These are phyloP conservation scores for Percopsis omiscomaycus DNA, from an alignment of 2,797 vertebrate species.

Conservation along the genomic window DNA sequence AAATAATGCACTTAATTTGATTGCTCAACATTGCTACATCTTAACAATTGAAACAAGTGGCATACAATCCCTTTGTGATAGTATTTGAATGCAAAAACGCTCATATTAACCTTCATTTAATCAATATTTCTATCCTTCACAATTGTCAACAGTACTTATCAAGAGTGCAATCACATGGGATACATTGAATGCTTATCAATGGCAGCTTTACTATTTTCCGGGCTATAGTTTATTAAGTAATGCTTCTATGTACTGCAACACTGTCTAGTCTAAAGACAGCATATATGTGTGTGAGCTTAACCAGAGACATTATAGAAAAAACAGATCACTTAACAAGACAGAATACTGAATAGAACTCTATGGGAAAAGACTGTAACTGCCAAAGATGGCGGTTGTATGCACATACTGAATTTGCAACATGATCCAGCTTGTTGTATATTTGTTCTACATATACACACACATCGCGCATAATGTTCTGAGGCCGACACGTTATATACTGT, in stretches of 20 bases:
- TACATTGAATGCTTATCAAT: slow-evolving; percentile 12
- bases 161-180: slow-evolving; percentile 27
- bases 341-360: too few species aligned
- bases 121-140: slow-evolving; percentile 17
- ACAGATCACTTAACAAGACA: too few species aligned
- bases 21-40: slow-evolving; percentile 48
- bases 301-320: too few species aligned
- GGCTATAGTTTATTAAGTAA: slow-evolving; percentile 21
- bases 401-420: too few species aligned
- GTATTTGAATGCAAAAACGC: slow-evolving; percentile 18
- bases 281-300: too few species aligned
- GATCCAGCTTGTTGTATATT: slow-evolving; percentile 7
- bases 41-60: slow-evolving; percentile 51
- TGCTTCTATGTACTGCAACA: too few species aligned
- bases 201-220: neutral
- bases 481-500: slow-evolving; percentile 33
- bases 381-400: too few species aligned
- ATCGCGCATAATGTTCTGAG: slow-evolving; percentile 27
- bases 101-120: slow-evolving; percentile 26
- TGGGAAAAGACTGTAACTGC: too few species aligned
- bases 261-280: too few species aligned
- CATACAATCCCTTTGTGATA: slow-evolving; percentile 58
- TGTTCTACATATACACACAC: slow-evolving; percentile 37
- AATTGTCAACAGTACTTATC: slow-evolving; percentile 22
- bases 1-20: slow-evolving; percentile 39